Evolutionary conservation across 2,888 invertebrate species (phyloP).

Genomic region (Cyclophora punctaria): DNA sequence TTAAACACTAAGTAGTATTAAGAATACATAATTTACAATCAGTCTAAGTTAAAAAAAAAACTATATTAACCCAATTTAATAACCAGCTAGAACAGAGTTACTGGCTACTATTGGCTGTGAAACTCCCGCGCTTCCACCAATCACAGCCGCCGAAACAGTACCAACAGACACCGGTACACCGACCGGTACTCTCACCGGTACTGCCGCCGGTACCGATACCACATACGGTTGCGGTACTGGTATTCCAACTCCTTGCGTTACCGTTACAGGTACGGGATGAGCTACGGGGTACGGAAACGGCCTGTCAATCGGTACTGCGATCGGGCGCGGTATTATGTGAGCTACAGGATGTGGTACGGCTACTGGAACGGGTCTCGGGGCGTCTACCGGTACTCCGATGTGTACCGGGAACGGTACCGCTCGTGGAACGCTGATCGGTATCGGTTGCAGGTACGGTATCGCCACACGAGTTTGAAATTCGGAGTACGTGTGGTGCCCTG

Average conservation of each 20-base stretch:
- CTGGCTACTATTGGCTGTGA: slow-evolving; percentile 8
- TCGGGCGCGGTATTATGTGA: slow-evolving; percentile 58
- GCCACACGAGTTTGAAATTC: slow-evolving; percentile 68
- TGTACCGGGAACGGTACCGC: slow-evolving; percentile 69
- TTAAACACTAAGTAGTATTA: no score
- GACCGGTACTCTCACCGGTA: slow-evolving; percentile 52
- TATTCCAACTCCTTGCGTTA: slow-evolving; percentile 69
- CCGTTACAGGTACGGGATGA: slow-evolving; percentile 67
- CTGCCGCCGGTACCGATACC: slow-evolving; percentile 55
- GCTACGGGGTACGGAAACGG: slow-evolving; percentile 73
- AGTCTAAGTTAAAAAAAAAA: no score
- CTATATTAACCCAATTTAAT: no score
- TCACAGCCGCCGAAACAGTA: slow-evolving; percentile 3
- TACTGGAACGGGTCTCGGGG: slow-evolving; percentile 62
- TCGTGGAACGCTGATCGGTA: slow-evolving; percentile 47
- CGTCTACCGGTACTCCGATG: slow-evolving; percentile 65
- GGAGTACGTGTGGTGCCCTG: slow-evolving; percentile 51
- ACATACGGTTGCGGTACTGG: slow-evolving; percentile 72
- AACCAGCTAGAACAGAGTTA: no score
- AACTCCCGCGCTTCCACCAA: slow-evolving; percentile 3
- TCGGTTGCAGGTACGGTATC: slow-evolving; percentile 69
- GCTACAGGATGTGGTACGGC: slow-evolving; percentile 67
- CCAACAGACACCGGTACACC: slow-evolving; percentile 25
- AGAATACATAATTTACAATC: no score
- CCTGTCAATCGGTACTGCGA: slow-evolving; percentile 67